phyloP scores from a whole-genome alignment of 92 coral and sea anemone genomes.

The Anthopleura xanthogrammica region DNA sequence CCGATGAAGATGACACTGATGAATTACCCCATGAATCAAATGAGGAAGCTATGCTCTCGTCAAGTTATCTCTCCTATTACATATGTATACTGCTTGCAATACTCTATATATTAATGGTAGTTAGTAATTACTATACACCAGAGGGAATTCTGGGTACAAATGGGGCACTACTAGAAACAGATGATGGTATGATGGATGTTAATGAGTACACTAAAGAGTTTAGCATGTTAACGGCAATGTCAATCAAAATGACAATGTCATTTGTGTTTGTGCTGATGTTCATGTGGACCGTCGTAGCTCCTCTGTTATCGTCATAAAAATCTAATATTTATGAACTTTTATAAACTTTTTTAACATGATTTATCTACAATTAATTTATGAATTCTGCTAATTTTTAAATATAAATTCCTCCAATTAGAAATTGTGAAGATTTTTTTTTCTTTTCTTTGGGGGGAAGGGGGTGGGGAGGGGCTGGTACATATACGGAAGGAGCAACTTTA shows the following conservation, averaged over 20 bases:
- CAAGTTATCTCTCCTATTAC: constrained; percentile 67
- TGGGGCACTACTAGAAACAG: constrained; percentile 60
- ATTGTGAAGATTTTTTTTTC: too few species aligned
- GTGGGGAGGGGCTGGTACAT: too few species aligned
- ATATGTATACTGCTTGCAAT: constrained; percentile 55
- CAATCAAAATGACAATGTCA: constrained; percentile 75
- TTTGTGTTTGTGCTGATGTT: constrained; percentile 61
- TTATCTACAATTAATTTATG: too few species aligned
- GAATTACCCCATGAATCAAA: constrained; percentile 16
- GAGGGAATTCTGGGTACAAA: constrained; percentile 83
- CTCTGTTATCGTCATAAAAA: constrained; percentile 49
- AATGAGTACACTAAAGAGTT: constrained; percentile 64
- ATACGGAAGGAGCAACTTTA: too few species aligned
- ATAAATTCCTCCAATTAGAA: too few species aligned
- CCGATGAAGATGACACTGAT: constrained; percentile 33
- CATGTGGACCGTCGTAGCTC: constrained; percentile 66
- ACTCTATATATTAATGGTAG: constrained; percentile 60
- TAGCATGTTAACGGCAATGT: constrained; percentile 75
- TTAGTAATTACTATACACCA: constrained; percentile 74
- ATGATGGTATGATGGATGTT: constrained; percentile 64
- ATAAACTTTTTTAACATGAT: too few species aligned
- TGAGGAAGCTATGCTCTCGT: constrained; percentile 39
- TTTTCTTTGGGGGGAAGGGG: too few species aligned
- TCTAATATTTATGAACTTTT: not conserved
- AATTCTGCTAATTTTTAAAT: too few species aligned